Conservation (phyloP, 2,797 vertebrate species). For the Rhinatrema bivittatum region DNA sequence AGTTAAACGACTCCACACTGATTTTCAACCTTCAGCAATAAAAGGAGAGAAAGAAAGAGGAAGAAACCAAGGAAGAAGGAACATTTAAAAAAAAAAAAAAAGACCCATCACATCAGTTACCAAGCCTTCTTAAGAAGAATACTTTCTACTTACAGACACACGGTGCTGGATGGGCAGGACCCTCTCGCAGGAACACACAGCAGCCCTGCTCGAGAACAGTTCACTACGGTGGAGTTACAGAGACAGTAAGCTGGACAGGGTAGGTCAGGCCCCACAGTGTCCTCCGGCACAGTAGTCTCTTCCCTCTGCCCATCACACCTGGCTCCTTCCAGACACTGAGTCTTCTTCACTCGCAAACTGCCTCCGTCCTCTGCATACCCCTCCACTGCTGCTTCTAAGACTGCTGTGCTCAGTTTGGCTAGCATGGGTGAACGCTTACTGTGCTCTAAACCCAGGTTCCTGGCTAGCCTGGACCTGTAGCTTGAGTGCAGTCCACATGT, state of each 20-base stretch:
- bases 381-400: not conserved
- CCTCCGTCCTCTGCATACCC: not conserved
- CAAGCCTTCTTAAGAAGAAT: too few species aligned
- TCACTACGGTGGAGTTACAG: not conserved
- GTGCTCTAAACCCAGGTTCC: not conserved
- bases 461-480: not conserved
- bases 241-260: constrained; percentile 2
- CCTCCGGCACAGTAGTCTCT: too few species aligned
- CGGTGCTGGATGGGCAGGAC: not conserved
- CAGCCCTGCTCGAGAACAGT: constrained; percentile 9
- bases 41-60: too few species aligned
- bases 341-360: too few species aligned
- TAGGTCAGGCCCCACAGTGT: not conserved
- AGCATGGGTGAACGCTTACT: not conserved
- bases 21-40: too few species aligned
- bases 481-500: not conserved
- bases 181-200: not conserved
- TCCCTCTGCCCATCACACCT: not conserved
- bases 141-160: constrained; percentile 13
- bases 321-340: not conserved
- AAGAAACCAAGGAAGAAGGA: too few species aligned
- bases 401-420: too few species aligned
- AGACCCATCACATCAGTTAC: too few species aligned
- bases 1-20: too few species aligned
- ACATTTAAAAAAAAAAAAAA: too few species aligned